These are phyloP conservation scores for Dicentrarchus labrax DNA, from an alignment of 2,113 vertebrate genomes.

Conservation along the genomic window DNA sequence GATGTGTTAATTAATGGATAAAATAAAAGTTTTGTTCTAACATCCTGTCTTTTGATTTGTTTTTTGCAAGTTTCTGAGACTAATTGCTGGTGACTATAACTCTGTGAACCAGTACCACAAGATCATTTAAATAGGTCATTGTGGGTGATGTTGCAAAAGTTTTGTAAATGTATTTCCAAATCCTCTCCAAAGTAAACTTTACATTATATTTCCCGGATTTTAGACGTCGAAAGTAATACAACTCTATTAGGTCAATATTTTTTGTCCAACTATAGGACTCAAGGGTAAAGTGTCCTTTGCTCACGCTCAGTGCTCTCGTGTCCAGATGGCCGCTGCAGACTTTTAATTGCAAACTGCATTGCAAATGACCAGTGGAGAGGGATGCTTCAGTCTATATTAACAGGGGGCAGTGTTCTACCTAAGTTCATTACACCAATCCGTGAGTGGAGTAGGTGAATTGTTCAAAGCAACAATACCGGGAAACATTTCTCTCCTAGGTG, in stretches of 20 bases:
- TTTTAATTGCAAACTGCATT: slow-evolving; percentile 71
- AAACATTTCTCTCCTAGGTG: slow-evolving; percentile 46
- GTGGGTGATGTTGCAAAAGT: too few relatives aligned
- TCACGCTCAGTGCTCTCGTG: slow-evolving; percentile 36
- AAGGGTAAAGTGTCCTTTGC: slow-evolving; percentile 60
- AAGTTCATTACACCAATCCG: slow-evolving; percentile 44
- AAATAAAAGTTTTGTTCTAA: neutral
- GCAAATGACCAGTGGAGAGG: slow-evolving; percentile 63
- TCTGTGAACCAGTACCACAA: neutral
- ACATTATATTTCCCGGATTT: neutral
- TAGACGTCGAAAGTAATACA: neutral
- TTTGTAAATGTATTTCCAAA: neutral
- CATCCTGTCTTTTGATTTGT: neutral
- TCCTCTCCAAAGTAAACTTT: neutral
- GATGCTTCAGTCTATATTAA: slow-evolving; percentile 22
- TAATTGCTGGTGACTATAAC: neutral
- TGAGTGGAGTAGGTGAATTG: slow-evolving; percentile 24
- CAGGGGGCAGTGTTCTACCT: slow-evolving; percentile 9
- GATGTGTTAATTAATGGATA: neutral
- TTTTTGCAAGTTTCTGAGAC: neutral
- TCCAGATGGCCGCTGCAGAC: slow-evolving; percentile 70
- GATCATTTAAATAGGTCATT: too few relatives aligned
- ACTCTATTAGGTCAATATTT: neutral
- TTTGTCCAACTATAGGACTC: slow-evolving; percentile 21
- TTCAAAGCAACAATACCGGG: slow-evolving; percentile 43